A percentile compares a stretch with the other conserved stretches of the same genome.
These are phyloP conservation scores for Rhyacophila brunnea DNA, from an alignment of 1,140 invertebrate species.

Conservation along the genomic window DNA sequence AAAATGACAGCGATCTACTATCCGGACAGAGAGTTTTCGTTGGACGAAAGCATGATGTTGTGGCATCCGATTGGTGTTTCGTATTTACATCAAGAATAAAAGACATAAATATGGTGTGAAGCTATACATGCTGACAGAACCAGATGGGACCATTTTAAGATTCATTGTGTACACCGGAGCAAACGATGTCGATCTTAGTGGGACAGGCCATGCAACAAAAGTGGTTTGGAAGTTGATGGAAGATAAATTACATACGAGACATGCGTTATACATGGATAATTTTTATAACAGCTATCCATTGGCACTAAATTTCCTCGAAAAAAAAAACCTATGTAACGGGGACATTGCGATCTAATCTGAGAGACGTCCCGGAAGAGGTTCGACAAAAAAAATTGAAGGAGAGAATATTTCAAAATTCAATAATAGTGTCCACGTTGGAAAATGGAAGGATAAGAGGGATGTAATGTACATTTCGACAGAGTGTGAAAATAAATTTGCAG, in stretches of 20 bases:
- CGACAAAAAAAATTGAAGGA: slow-evolving; percentile 36
- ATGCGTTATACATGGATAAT: slow-evolving; percentile 42
- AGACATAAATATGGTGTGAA: slow-evolving; percentile 46
- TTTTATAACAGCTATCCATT: slow-evolving; percentile 38
- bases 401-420: slow-evolving; percentile 37
- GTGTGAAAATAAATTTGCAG: not conserved
- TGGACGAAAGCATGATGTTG: too few relatives aligned
- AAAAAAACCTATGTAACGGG: slow-evolving; percentile 40
- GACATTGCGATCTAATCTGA: slow-evolving; percentile 34
- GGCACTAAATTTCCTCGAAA: slow-evolving; percentile 33
- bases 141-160: slow-evolving; percentile 37
- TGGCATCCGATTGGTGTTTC: too few relatives aligned
- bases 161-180: slow-evolving; percentile 35
- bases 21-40: too few relatives aligned
- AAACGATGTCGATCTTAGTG: slow-evolving; percentile 26
- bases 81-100: slow-evolving; percentile 26
- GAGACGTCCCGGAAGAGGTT: slow-evolving; percentile 37
- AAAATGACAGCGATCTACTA: too few relatives aligned
- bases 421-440: slow-evolving; percentile 36
- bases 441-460: slow-evolving; percentile 39
- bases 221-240: slow-evolving; percentile 38
- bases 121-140: slow-evolving; percentile 42
- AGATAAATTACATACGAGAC: slow-evolving; percentile 37
- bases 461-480: slow-evolving; percentile 3
- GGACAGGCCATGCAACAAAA: slow-evolving; percentile 35